These are phyloP conservation scores for Lycocorax pyrrhopterus DNA, from an alignment of 2,113 vertebrate species.

Conservation along the genomic window DNA sequence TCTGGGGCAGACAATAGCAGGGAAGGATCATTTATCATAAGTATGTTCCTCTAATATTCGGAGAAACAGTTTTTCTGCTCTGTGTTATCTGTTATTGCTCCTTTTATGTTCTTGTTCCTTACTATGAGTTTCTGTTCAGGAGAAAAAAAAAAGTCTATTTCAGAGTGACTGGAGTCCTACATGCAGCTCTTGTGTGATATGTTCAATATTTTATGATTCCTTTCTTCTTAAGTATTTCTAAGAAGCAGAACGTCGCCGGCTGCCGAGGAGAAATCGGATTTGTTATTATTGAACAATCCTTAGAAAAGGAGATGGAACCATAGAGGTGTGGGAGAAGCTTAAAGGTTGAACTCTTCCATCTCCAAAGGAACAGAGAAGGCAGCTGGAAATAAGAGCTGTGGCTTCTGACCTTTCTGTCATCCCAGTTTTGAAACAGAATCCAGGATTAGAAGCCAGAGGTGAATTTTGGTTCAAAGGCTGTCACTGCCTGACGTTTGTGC, in stretches of 20 bases:
- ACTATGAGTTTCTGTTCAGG: conserved; percentile 3
- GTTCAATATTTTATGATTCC: conserved; percentile 24
- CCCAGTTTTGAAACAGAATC: neutral
- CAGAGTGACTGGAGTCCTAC: neutral
- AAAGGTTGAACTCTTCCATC: neutral
- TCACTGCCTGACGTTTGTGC: fast-evolving
- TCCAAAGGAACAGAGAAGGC: neutral
- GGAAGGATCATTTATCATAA: conserved; percentile 28
- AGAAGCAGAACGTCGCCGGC: neutral
- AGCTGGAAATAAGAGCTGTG: neutral
- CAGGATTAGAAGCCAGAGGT: neutral
- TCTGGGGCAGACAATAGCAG: neutral
- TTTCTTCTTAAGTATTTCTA: conserved; percentile 13
- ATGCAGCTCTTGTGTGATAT: neutral
- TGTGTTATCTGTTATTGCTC: conserved; percentile 15
- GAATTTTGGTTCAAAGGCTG: neutral
- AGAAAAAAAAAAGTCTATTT: neutral
- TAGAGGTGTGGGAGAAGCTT: neutral
- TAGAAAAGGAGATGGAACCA: neutral
- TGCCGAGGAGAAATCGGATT: neutral
- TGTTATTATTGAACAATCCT: neutral
- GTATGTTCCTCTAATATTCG: conserved; percentile 27
- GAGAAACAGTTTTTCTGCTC: conserved; percentile 33
- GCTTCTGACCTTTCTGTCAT: neutral
- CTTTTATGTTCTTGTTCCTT: conserved; percentile 33